These are phyloP conservation scores for Tineola bisselliella DNA, from an alignment of 2,888 invertebrate genomes.

Conservation along the genomic window DNA sequence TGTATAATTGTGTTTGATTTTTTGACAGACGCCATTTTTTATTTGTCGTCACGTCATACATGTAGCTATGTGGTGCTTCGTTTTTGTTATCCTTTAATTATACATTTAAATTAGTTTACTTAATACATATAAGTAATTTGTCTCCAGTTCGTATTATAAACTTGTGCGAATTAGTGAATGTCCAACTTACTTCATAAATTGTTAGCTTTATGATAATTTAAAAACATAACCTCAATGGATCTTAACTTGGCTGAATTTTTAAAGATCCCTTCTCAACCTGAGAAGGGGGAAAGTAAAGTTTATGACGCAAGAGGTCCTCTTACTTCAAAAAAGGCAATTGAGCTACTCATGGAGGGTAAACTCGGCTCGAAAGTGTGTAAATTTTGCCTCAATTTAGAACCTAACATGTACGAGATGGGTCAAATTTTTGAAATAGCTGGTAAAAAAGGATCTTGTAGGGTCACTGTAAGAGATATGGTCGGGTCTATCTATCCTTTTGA, in stretches of 20 bases:
- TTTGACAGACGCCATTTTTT: neutral
- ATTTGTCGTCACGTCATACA: neutral
- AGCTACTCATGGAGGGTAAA: slow-evolving; percentile 39
- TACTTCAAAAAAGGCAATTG: slow-evolving; percentile 42
- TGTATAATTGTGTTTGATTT: neutral
- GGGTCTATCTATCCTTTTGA: slow-evolving; percentile 52
- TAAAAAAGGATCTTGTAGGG: slow-evolving; percentile 34
- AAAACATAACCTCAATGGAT: neutral
- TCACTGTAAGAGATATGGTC: slow-evolving; percentile 46
- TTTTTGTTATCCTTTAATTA: neutral
- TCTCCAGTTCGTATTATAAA: neutral
- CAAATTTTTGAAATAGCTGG: slow-evolving; percentile 41
- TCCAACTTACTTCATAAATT: neutral
- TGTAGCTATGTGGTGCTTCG: neutral
- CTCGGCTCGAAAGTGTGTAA: slow-evolving; percentile 43
- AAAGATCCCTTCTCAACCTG: neutral
- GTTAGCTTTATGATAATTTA: neutral
- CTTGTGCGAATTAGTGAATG: neutral
- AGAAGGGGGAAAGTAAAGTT: neutral
- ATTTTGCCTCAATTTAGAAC: slow-evolving; percentile 39
- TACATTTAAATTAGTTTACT: neutral
- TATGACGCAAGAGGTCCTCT: slow-evolving; percentile 21
- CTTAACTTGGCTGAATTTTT: neutral
- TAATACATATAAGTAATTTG: neutral
- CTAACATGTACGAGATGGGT: slow-evolving; percentile 38